Evolutionary conservation across 2,888 invertebrate genomes (phyloP), one percentile per base, ranked within the genome.

Genomic region (Pterostichus madidus): DNA sequence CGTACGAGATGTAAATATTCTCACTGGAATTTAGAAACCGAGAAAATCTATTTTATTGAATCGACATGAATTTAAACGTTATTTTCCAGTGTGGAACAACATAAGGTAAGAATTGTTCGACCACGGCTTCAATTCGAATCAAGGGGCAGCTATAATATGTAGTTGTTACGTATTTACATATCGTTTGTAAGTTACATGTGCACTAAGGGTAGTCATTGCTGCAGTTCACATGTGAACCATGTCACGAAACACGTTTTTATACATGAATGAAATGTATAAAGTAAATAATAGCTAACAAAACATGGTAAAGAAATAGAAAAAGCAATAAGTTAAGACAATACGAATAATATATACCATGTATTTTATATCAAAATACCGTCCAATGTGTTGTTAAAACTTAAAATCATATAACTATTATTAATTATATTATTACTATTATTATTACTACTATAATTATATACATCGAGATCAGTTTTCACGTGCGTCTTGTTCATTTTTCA

Each of bases 331-430:
- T 75, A 81, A 73, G 81, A 81, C 75, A 81, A 81, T 80, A 80
- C 53, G 73, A 80, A 71, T 39, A 44, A 35, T 39, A 17, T 44
- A 39, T 81, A 75, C 59, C 75, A 77, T 77, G 77, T 77, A 75
- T 68, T 78, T 80, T 80, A 80, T 75, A 81, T 81, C 81, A 75
- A 81, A 59, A 81, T 81, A 81, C 81, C 81, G 81, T 81, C 81
- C 81, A 81, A 81, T 81, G 81, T 81, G 75, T 81, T 56, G 75
- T 81, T 75, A 56, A 75, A 81, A 73, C 59, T 81, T 73, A 81
- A 81, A 81, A 81, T 49, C 77, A 77, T 68, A 52, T 52, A 71
- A 80, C 17, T 71, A 68, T 80, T 80, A 80, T 49, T 80, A 64
- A 46, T 59, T 64, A 79, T 79, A 49, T 49, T 64, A 79, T 61